phyloP scores from a whole-genome alignment of 2,113 vertebrate species.

The Cyphomyrus discorhynchus region DNA sequence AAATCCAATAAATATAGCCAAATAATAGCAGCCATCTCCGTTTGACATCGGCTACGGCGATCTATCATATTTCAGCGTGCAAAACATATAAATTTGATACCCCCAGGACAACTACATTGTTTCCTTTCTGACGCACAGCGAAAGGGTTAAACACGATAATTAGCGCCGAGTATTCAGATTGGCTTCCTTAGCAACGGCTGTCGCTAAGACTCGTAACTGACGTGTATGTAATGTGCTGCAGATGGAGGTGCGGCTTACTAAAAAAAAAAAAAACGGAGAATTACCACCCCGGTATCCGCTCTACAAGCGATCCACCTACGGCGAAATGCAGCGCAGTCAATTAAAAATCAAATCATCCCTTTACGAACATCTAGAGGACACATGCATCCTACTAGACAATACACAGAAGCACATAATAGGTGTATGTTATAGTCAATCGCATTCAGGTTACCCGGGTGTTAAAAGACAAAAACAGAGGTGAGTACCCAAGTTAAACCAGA shows the following conservation, averaged over 20 bases:
- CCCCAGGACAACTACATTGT: not conserved
- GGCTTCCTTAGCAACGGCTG: conserved; percentile 52
- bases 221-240: conserved; percentile 22
- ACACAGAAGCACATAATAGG: not conserved
- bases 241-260: conserved; percentile 9
- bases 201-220: conserved; percentile 45
- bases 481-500: not conserved
- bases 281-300: not conserved
- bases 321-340: not conserved
- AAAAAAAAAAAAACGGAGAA: not conserved
- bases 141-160: conserved; percentile 14
- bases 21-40: not conserved
- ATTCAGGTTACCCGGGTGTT: not conserved
- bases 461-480: not conserved
- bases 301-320: not conserved
- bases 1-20: not conserved
- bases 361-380: not conserved
- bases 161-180: conserved; percentile 46
- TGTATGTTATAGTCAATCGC: too few species aligned
- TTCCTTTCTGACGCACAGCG: not conserved
- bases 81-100: not conserved
- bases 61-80: not conserved
- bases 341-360: not conserved
- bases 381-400: not conserved
- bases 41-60: not conserved